Conservation (phyloP, 2,888 invertebrate genomes). For the Eueremaeus valkanovi region DNA sequence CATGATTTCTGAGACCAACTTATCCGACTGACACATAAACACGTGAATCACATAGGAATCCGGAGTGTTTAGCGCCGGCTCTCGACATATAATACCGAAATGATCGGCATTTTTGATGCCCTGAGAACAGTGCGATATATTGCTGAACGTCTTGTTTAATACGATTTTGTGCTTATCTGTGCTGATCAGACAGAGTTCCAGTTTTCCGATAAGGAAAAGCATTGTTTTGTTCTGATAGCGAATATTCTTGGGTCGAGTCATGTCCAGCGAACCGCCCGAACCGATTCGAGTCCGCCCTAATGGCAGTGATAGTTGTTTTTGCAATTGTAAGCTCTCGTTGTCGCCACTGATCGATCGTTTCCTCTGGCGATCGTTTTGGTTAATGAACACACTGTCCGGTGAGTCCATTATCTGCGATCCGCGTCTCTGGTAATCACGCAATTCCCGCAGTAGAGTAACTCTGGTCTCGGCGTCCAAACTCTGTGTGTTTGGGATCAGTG, state of each 20-base stretch:
- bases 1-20: slow-evolving; percentile 54
- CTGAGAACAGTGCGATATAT: slow-evolving; percentile 80
- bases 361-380: background rate
- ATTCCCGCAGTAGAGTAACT: slow-evolving; percentile 42
- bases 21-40: slow-evolving; percentile 78
- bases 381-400: background rate
- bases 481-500: slow-evolving; percentile 45
- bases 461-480: slow-evolving; percentile 43
- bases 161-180: slow-evolving; percentile 86
- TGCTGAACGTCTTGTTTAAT: slow-evolving; percentile 78
- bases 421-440: slow-evolving; percentile 38
- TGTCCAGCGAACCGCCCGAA: slow-evolving; percentile 41
- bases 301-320: slow-evolving; percentile 18
- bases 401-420: slow-evolving; percentile 20
- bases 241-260: slow-evolving; percentile 38
- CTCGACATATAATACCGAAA: slow-evolving; percentile 90
- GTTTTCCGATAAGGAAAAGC: slow-evolving; percentile 81
- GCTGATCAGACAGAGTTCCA: slow-evolving; percentile 82
- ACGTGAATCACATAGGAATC: slow-evolving; percentile 76
- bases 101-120: slow-evolving; percentile 77
- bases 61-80: slow-evolving; percentile 53
- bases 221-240: slow-evolving; percentile 73
- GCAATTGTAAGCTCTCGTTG: background rate
- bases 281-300: slow-evolving; percentile 36
- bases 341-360: slow-evolving; percentile 20